A percentile compares a stretch with the other conserved stretches of the same genome.
phyloP scores from a whole-genome alignment of 1,140 invertebrate genomes.

The Sarcophaga bullata region DNA sequence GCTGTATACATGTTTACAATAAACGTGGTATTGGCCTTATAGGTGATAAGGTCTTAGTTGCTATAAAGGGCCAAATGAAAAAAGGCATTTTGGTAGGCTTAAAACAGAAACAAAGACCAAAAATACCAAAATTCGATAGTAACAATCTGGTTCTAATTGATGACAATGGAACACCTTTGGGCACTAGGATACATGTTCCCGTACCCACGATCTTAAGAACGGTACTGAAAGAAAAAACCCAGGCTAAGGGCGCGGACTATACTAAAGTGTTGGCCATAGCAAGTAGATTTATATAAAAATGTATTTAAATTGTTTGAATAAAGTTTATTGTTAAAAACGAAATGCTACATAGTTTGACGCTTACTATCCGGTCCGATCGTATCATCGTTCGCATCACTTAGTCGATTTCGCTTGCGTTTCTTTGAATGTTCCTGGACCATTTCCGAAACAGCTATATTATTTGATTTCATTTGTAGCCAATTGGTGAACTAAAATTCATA shows the following conservation, averaged over 20 bases:
- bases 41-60: conserved; percentile 92
- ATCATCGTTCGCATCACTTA: conserved; percentile 19
- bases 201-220: conserved; percentile 92
- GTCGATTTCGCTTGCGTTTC: conserved; percentile 54
- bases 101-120: conserved; percentile 83
- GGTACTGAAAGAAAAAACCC: conserved; percentile 83
- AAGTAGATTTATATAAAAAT: conserved; percentile 80
- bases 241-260: conserved; percentile 89
- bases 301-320: conserved; percentile 33
- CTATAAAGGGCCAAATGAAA: conserved; percentile 96
- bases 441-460: conserved; percentile 55
- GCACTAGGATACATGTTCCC: conserved; percentile 93
- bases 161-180: conserved; percentile 91
- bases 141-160: conserved; percentile 98
- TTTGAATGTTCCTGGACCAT: conserved; percentile 63
- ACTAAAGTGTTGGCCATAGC: conserved; percentile 95
- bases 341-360: conserved; percentile 36
- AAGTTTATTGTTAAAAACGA: conserved; percentile 32
- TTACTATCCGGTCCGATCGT: conserved; percentile 29
- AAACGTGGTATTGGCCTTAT: conserved; percentile 72
- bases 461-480: conserved; percentile 61
- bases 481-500: conserved; percentile 46
- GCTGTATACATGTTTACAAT: conserved; percentile 90
- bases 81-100: conserved; percentile 94
- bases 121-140: conserved; percentile 92